Conservation (phyloP, 2,797 vertebrate species). For the Acipenser oxyrinchus region DNA sequence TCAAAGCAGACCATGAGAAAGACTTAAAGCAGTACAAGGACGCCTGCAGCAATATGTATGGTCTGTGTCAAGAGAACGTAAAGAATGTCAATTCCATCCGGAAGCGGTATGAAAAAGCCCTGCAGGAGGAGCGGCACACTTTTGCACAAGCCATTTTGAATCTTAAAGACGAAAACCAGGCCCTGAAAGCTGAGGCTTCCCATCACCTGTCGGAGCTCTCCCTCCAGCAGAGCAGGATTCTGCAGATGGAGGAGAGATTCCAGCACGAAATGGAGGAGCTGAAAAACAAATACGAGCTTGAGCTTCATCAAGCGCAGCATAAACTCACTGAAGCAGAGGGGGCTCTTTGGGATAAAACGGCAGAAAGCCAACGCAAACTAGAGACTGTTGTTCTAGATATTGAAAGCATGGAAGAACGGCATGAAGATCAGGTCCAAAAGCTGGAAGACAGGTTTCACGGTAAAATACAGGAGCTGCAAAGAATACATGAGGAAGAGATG, state of each 20-base stretch:
- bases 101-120: slow-evolving; percentile 67
- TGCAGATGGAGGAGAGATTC: slow-evolving; percentile 59
- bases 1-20: slow-evolving; percentile 66
- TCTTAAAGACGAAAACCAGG: slow-evolving; percentile 71
- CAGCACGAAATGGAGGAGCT: slow-evolving; percentile 58
- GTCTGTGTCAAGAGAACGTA: slow-evolving; percentile 67
- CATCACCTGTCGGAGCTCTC: slow-evolving; percentile 59
- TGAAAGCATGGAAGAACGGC: slow-evolving; percentile 64
- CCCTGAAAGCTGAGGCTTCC: slow-evolving; percentile 63
- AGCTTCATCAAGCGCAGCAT: slow-evolving; percentile 61
- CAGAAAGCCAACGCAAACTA: slow-evolving; percentile 60
- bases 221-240: slow-evolving; percentile 55
- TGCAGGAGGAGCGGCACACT: slow-evolving; percentile 68
- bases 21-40: slow-evolving; percentile 68
- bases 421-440: slow-evolving; percentile 64
- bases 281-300: slow-evolving; percentile 58
- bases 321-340: slow-evolving; percentile 60
- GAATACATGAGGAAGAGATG: slow-evolving; percentile 72
- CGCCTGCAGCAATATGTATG: slow-evolving; percentile 60
- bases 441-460: slow-evolving; percentile 75
- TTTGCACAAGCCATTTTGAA: slow-evolving; percentile 60
- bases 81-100: slow-evolving; percentile 59
- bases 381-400: slow-evolving; percentile 65
- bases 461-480: slow-evolving; percentile 72
- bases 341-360: slow-evolving; percentile 61